Base-by-base conservation (phyloP, 2,797 vertebrate species). In the Buphagus erythrorhynchus region DNA sequence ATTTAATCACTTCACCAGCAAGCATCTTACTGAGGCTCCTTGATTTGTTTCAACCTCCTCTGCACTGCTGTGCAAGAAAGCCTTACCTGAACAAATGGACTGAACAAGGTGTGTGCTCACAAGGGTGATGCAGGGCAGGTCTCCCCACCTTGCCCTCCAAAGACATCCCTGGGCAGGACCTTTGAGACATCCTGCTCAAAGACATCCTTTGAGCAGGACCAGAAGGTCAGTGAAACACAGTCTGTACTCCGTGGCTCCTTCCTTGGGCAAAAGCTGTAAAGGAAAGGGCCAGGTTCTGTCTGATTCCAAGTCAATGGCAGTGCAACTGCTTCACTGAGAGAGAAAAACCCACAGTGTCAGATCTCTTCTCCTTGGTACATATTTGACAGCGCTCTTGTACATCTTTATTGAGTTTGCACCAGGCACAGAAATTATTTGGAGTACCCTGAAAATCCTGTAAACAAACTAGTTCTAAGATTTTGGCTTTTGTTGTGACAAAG, bases 361-460 rank as follows among this genome's bases (percentile, higher is more conserved):
- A 22, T 25, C 67, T 42, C 48, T 38, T 40, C 45, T 55, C 72
- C 81, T 76, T 33, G 3, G 28, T 26, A 38, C 28, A 5, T 9
- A 71, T 71, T 74, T 87, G 75, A 82, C 86, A 90, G 55, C 0
- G 1, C n/a, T 62, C 72, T 68, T 2, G 0, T 18, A 58, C 5
- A 21, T 83, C 59, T 57, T 63, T 35, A 67, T 1, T 74, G 25
- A n/a, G 57, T 45, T 87, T 93, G 58, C 55, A 89, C 45, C 38
- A 61, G 0, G 7, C 49, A 78, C 18, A 72, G 67, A 75, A 74
- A 54, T 16, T 4, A 81, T 69, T 13, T 74, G 59, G 16, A 42
- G 11, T n/a, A 49, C 46, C 73, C 68, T 85, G 59, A 45, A 94
- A 91, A 87, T 89, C 74, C 84, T 72, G 80, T 93, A 89, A 92